Base-by-base conservation (phyloP, 2,797 vertebrate species). In the Aeoliscus strigatus region DNA sequence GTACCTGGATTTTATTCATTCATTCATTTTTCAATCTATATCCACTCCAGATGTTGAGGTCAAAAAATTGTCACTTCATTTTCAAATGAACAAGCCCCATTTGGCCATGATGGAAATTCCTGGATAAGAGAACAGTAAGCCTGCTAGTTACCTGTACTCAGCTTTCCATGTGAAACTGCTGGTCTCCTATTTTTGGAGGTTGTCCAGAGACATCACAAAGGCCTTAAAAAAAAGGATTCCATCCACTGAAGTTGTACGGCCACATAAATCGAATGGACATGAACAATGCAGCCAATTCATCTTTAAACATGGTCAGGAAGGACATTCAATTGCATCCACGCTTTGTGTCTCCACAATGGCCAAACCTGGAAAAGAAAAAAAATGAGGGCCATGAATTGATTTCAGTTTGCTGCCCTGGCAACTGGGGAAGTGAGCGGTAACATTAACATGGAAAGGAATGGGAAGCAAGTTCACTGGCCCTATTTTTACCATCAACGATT, bases 341-440 rank as follows among this genome's bases (percentile, higher is more conserved):
- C 64, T 80, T 80, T 83, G 60, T 75, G 39, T 65, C 41, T 49
- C 40, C 70, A 79, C 74, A 78, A 76, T 75, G 47, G 56, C 29
- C 35, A 51, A 54, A 75, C 56, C 18, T 65, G 31, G 28, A 56
- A 65, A 58, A 52, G 28, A 56, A 65, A 58, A 52, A 58, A 59
- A 66, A 72, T 67, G 42, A 6, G 18, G 18, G 56, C 30, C 39
- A 51, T 70, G 66, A 76, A 77, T 60, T 72, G 44, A 39, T 50
- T 70, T 68, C 23, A 28, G 28, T 56, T 53, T 39, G 54, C 52
- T 68, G 43, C 61, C 53, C 23, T 49, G 51, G 66, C 44, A 77
- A 74, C 65, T 36, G 3, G 14, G 42, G 33, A 45, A 62, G 44
- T 17, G 54, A 51, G 38, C 30, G 24, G 14, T n/a, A 32, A 65